phyloP scores from a whole-genome alignment of 2,113 vertebrate genomes.

The Pelusios castaneus region DNA sequence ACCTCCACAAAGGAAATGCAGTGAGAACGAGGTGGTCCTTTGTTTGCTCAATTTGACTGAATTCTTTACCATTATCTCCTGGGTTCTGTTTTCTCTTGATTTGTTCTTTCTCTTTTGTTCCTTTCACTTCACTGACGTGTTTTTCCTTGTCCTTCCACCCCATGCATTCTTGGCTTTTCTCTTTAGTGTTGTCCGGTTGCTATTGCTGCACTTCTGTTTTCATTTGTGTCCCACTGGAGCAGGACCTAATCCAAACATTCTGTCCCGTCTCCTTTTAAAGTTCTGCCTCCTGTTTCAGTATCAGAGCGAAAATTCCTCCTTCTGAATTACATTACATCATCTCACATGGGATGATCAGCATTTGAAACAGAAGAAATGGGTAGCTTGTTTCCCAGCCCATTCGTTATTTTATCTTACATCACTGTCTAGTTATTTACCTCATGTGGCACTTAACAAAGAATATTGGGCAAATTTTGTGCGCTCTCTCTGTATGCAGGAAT shows the following conservation, averaged over 20 bases:
- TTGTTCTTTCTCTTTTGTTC: background rate
- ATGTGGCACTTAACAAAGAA: background rate
- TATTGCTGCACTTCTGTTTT: background rate
- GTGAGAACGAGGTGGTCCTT: background rate
- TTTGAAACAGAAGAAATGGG: conserved; percentile 38
- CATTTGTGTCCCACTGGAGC: background rate
- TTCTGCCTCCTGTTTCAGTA: background rate
- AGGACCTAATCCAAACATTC: background rate
- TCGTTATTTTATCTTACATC: background rate
- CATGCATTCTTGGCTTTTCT: background rate
- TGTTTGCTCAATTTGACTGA: background rate
- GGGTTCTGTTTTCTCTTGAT: background rate
- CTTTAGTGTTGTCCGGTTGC: conserved; percentile 3
- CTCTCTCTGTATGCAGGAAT: background rate
- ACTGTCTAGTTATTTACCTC: conserved; percentile 11
- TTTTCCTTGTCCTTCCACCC: background rate
- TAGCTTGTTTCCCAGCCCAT: background rate
- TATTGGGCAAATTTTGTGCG: background rate
- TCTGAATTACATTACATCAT: background rate
- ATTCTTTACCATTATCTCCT: background rate
- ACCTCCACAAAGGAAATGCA: background rate
- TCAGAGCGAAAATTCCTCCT: background rate
- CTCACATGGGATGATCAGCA: background rate
- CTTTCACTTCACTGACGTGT: background rate
- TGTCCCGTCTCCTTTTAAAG: conserved; percentile 5